Evolutionary conservation across 2,888 invertebrate species (phyloP).

Genomic region (Stenolophus ochropezus): DNA sequence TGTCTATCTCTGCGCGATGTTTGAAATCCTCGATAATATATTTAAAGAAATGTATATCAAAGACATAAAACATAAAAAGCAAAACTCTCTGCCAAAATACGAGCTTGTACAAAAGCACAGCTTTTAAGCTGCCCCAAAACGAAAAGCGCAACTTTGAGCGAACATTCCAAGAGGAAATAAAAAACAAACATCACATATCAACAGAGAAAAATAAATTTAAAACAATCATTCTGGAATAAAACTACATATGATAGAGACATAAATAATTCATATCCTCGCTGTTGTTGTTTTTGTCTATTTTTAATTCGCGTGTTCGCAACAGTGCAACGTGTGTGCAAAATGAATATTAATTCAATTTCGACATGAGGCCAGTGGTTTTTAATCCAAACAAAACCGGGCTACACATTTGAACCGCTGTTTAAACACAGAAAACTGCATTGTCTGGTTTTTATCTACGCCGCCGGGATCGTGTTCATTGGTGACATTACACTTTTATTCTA

Average conservation of each 20-base stretch:
- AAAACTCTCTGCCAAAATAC: not conserved
- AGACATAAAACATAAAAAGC: slow-evolving; percentile 6
- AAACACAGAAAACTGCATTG: slow-evolving; percentile 28
- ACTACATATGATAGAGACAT: slow-evolving; percentile 13
- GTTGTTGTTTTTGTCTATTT: slow-evolving; percentile 1
- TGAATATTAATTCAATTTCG: slow-evolving; percentile 37
- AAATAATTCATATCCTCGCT: slow-evolving; percentile 8
- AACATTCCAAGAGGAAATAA: not conserved
- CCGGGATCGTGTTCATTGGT: not conserved
- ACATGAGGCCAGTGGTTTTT: slow-evolving; percentile 15
- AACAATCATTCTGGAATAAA: slow-evolving; percentile 6
- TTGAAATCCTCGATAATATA: not conserved
- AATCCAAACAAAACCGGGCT: slow-evolving; percentile 17
- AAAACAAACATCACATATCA: slow-evolving; percentile 5
- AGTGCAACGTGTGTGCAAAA: not conserved
- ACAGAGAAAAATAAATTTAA: not conserved
- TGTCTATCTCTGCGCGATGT: not conserved
- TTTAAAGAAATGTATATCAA: slow-evolving; percentile 16
- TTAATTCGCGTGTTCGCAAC: not conserved
- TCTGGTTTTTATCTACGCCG: not conserved
- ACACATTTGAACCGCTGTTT: slow-evolving; percentile 21
- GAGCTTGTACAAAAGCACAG: slow-evolving; percentile 1
- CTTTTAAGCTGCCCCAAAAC: slow-evolving; percentile 11
- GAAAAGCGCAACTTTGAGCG: not conserved
- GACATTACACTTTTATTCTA: not conserved